Evolutionary conservation across 2,113 vertebrate species (phyloP), one percentile per base, ranked within the genome.

Genomic region (Circaetus cinerascens): DNA sequence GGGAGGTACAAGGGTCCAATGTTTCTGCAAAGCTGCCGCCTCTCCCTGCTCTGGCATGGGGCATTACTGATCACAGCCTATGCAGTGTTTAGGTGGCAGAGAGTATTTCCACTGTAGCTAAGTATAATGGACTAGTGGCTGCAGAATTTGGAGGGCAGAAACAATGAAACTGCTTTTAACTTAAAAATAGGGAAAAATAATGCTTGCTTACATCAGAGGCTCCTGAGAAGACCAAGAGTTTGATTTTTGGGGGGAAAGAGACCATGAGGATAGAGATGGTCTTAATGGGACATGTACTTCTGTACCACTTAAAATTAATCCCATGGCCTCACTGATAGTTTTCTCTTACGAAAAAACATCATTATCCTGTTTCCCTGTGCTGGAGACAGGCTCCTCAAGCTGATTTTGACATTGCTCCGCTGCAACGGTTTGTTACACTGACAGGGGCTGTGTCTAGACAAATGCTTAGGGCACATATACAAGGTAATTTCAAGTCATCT

Each of bases 51-150:
- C 10, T 38, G 26, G 9, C 22, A 3, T 5, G 26, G 38, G 73
- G 50, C 16, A 4, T 9, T 34, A 36, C 34, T 50, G 73, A 38
- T 13, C 40, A 29, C 27, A 43, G 50, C 63, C 41, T 19, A 3
- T 13, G 23, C 11, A 4, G 10, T 1, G 2, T 41, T 43, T 50
- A 48, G 11, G 38, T 68, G 51, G 10, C 6, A 16, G 0, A 12
- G 25, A 9, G 27, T 36, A 19, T 57, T 77, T 43, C 46, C 40
- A 14, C 56, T 41, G 27, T 11, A 48, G 29, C 30, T 51, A 30
- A 67, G 8, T 25, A 13, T 7, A 29, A 8, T 5, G 10, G 32
- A 13, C 5, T 15, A 18, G 17, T 13, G 29, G 23, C 30, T 90
- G 57, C 19, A 55, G 74, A 7, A 56, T 64, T 60, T 73, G 30